Evolutionary conservation across 2,113 vertebrate genomes (phyloP).

Genomic region (Pseudorectes ferrugineus): DNA sequence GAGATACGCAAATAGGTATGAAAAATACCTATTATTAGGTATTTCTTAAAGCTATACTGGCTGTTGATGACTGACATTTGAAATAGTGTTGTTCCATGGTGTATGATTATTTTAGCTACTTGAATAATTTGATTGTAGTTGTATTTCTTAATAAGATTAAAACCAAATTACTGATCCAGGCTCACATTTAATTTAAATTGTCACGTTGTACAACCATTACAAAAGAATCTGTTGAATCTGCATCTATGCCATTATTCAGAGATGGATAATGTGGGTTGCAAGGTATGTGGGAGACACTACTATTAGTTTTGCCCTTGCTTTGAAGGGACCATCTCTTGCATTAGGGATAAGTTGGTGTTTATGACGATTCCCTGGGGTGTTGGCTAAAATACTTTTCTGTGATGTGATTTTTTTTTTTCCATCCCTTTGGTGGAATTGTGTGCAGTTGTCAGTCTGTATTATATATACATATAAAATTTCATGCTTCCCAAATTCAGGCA

Average conservation of each 20-base stretch:
- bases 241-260: not conserved
- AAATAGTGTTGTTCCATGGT: not conserved
- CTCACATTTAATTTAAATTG: not conserved
- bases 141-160: not conserved
- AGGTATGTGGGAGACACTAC: not conserved
- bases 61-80: not conserved
- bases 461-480: not conserved
- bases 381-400: not conserved
- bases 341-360: not conserved
- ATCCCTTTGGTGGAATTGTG: not conserved
- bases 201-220: not conserved
- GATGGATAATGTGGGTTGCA: not conserved
- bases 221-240: not conserved
- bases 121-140: not conserved
- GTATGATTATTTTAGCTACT: not conserved
- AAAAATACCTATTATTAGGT: not conserved
- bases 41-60: not conserved
- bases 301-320: not conserved
- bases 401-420: not conserved
- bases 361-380: not conserved
- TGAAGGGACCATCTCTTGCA: not conserved
- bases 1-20: constrained; percentile 97
- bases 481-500: not conserved
- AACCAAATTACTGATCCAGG: not conserved
- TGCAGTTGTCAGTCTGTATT: not conserved